Conservation (phyloP, 37 sponge, comb jelly and placozoan species). For the Aplysina aerophoba region DNA sequence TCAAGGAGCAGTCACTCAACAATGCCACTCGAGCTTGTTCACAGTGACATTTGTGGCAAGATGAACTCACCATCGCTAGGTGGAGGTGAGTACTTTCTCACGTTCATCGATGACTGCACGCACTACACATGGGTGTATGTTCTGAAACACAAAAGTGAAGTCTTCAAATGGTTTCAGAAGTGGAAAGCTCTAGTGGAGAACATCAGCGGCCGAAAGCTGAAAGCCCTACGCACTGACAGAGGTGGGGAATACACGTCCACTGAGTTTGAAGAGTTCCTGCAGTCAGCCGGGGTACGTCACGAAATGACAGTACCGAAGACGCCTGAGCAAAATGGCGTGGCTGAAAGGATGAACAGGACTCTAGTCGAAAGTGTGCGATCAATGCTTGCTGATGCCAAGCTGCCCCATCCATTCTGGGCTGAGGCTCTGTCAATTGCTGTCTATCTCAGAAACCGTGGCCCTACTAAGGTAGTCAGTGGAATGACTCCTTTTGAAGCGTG, state of each 20-base stretch:
- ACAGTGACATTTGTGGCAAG: conserved; percentile 62
- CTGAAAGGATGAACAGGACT: conserved; percentile 63
- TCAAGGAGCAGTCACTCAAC: conserved; percentile 31
- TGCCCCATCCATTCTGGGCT: conserved; percentile 74
- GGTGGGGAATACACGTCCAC: conserved; percentile 61
- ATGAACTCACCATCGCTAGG: conserved; percentile 49
- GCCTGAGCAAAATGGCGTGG: conserved; percentile 82
- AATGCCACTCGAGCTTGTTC: conserved; percentile 42
- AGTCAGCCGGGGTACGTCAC: conserved; percentile 62
- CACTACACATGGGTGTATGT: conserved; percentile 60
- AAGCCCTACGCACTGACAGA: conserved; percentile 59
- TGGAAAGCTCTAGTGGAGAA: conserved; percentile 73
- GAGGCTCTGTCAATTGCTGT: conserved; percentile 70
- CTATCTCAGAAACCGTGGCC: conserved; percentile 64
- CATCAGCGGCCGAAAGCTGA: conserved; percentile 46
- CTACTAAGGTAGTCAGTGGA: conserved; percentile 41
- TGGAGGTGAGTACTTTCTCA: conserved; percentile 53
- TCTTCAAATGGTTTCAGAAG: conserved; percentile 54
- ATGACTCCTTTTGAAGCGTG: conserved; percentile 54
- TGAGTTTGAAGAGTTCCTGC: conserved; percentile 52
- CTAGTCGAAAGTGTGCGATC: conserved; percentile 65
- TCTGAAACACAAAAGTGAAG: conserved; percentile 55
- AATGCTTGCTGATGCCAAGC: conserved; percentile 68
- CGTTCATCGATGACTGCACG: conserved; percentile 53
- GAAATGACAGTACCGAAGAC: conserved; percentile 66